Evolutionary conservation across 2,113 vertebrate genomes (phyloP).

Genomic region (Ceuthmochares aereus): DNA sequence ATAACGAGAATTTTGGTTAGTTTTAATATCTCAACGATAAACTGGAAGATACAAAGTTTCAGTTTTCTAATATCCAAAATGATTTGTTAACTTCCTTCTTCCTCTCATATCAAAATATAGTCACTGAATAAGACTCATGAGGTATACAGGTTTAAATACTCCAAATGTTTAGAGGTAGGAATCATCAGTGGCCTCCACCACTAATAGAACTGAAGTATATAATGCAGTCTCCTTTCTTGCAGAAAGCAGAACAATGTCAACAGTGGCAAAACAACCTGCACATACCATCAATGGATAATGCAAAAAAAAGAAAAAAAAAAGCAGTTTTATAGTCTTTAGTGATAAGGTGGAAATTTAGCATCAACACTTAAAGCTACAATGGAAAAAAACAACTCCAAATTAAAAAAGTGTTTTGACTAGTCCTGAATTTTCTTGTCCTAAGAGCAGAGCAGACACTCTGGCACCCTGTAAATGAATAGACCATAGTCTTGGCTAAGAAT

Average conservation of each 20-base stretch:
- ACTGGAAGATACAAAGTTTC: neutral
- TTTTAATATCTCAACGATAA: neutral
- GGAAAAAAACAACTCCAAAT: neutral
- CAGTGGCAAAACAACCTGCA: neutral
- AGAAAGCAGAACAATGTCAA: neutral
- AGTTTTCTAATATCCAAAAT: neutral
- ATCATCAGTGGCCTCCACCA: neutral
- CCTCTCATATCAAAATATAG: neutral
- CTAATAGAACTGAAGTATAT: neutral
- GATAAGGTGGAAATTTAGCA: neutral
- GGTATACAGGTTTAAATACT: neutral
- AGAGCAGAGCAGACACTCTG: neutral
- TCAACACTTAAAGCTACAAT: neutral
- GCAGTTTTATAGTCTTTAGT: neutral
- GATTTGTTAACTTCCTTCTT: neutral
- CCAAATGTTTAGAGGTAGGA: neutral
- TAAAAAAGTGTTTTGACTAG: neutral
- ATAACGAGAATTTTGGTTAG: neutral
- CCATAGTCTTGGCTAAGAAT: neutral
- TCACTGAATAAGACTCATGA: neutral
- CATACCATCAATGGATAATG: neutral
- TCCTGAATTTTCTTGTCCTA: neutral
- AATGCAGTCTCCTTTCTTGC: neutral
- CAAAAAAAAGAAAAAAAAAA: neutral
- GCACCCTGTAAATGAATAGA: neutral